phyloP scores from a whole-genome alignment of 2,113 vertebrate genomes.

The Pica pica region DNA sequence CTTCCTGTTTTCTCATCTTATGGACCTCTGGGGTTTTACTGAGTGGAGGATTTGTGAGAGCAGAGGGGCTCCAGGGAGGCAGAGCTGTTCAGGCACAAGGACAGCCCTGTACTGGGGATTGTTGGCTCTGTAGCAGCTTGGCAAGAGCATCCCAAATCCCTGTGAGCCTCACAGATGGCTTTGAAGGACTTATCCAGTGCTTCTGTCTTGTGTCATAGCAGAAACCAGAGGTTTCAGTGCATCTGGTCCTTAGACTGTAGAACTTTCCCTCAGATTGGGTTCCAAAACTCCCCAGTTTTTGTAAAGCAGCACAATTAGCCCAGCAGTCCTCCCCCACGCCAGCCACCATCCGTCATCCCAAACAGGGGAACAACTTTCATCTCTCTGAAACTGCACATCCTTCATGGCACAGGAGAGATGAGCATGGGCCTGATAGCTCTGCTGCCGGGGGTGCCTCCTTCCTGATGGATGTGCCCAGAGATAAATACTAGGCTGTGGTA shows the following conservation, averaged over 20 bases:
- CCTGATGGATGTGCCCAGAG: conserved; percentile 3
- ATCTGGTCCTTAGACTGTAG: neutral
- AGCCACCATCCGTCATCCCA: neutral
- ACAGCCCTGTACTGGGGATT: neutral
- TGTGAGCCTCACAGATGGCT: neutral
- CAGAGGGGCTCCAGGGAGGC: neutral
- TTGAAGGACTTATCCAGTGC: neutral
- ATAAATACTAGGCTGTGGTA: neutral
- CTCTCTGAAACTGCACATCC: neutral
- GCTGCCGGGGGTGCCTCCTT: neutral
- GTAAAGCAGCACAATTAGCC: neutral
- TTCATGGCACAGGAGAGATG: neutral
- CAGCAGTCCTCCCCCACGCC: fast-evolving
- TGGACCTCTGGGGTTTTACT: neutral
- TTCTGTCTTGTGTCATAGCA: conserved; percentile 23
- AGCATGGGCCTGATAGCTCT: neutral
- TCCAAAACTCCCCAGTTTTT: neutral
- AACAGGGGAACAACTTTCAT: neutral
- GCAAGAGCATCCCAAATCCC: neutral
- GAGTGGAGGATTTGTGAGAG: neutral
- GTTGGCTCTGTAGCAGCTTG: fast-evolving
- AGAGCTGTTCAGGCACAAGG: neutral
- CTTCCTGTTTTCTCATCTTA: neutral
- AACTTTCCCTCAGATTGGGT: neutral
- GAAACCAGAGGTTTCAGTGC: neutral